phyloP scores from a whole-genome alignment of 2,113 vertebrate genomes.

The Ptilonorhynchus violaceus region DNA sequence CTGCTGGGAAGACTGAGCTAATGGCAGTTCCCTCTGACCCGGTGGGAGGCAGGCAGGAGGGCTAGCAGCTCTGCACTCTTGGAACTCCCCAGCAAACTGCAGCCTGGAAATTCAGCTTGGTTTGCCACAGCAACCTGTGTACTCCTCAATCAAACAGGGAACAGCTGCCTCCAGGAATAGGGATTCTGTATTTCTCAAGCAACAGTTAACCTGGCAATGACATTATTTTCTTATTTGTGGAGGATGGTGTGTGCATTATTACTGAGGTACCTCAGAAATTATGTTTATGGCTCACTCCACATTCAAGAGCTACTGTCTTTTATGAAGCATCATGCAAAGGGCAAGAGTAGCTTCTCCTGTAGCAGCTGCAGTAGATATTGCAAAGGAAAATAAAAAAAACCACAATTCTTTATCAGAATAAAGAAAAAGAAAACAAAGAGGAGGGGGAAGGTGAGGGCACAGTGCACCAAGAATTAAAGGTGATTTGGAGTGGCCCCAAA shows the following conservation, averaged over 20 bases:
- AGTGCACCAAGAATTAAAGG: not conserved
- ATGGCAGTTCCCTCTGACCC: not conserved
- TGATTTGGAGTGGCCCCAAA: not conserved
- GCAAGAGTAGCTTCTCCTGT: not conserved
- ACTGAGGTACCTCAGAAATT: not conserved
- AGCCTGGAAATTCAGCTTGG: not conserved
- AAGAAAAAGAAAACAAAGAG: not conserved
- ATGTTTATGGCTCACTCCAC: not conserved
- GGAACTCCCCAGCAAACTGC: not conserved
- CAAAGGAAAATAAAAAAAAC: conserved; percentile 24
- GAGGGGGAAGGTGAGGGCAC: not conserved
- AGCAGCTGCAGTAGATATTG: not conserved
- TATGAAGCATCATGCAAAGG: not conserved
- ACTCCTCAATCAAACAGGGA: not conserved
- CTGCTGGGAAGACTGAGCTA: not conserved
- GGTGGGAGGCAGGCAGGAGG: not conserved
- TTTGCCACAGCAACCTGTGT: not conserved
- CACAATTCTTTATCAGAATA: not conserved
- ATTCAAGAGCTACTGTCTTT: not conserved
- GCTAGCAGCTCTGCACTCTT: rapidly evolving
- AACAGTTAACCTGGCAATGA: conserved; percentile 14
- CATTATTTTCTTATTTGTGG: conserved; percentile 9
- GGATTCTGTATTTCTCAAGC: not conserved
- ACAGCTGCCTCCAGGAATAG: not conserved
- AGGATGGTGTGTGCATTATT: not conserved